Evolutionary conservation across 2,888 invertebrate species (phyloP).

Genomic region (Trachelus troglodyta): DNA sequence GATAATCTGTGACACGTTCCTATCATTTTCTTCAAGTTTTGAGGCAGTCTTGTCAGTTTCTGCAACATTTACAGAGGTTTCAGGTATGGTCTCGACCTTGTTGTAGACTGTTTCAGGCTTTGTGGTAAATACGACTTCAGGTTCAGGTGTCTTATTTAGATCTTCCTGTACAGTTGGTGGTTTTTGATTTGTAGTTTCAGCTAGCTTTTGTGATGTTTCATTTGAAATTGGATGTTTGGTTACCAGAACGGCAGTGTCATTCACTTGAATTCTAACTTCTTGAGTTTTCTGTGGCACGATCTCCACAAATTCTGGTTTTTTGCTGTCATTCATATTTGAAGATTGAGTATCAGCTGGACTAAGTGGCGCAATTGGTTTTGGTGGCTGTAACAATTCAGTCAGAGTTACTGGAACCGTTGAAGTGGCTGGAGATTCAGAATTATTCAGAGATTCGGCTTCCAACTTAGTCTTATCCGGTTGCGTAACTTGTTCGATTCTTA

Average conservation of each 20-base stretch:
- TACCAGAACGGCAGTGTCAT: constrained; percentile 37
- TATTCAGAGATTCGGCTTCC: neutral
- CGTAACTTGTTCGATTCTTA: neutral
- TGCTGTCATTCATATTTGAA: neutral
- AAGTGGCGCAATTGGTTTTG: neutral
- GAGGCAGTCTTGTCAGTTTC: neutral
- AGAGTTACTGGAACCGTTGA: neutral
- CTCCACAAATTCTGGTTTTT: neutral
- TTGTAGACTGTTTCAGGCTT: too few relatives aligned
- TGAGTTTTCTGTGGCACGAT: constrained; percentile 17
- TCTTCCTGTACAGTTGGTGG: neutral
- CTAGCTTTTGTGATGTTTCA: neutral
- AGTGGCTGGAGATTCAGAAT: neutral
- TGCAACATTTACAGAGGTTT: neutral
- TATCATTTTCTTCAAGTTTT: neutral
- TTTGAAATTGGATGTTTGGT: constrained; percentile 15
- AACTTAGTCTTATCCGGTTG: neutral
- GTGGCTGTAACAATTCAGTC: constrained; percentile 1
- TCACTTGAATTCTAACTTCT: constrained; percentile 36
- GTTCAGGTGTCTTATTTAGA: neutral
- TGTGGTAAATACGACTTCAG: neutral
- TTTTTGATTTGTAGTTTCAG: neutral
- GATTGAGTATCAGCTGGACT: constrained; percentile 5
- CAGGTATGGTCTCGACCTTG: neutral
- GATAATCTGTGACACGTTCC: neutral